Evolutionary conservation across 2,888 invertebrate genomes (phyloP), one percentile per base, ranked within the genome.

Genomic region (Ormia ochracea): DNA sequence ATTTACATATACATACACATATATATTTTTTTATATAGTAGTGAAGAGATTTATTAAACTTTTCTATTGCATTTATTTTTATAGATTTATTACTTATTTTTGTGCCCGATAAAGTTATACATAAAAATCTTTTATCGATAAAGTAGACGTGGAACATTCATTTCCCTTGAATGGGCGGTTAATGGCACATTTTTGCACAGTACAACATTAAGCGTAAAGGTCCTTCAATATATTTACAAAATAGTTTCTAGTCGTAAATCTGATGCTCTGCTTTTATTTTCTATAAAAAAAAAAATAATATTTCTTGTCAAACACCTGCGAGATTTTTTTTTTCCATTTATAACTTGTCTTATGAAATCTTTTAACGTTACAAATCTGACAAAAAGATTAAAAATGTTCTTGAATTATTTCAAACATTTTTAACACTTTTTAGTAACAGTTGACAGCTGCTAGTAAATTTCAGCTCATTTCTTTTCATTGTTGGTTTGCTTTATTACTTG

Each of bases 401-500:
- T n/a, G 33, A 63, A 33, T 4, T 56, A 58, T 33, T 33, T 50
- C 36, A 61, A 69, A 77, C 43, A 48, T 65, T 69, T 45, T 56
- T n/a, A 69, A 56, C 33, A 78, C 43, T 78, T 69, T 75, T 33
- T 48, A 72, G 61, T 61, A 68, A 41, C 54, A 76, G 76, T 48
- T 80, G 80, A 72, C 80, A 76, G 76, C 43, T 76, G 72, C 63
- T 76, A 68, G 72, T 56, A 72, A 76, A 80, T 80, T 68, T 61
- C 54, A 23, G 31, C 19, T 41, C 38, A n/a, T 54, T 58, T 14
- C 45, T 48, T 63, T 31, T 63, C 31, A 48, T 65, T 63, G n/a
- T 36, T 59, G 54, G 31, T 33, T 33, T 31, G 1, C 36, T 54
- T 69, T 17, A 12, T 12, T 23, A n/a, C 17, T 23, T 7, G 10